A percentile compares a stretch with the other conserved stretches of the same genome.
phyloP scores from a whole-genome alignment of 2,113 vertebrate genomes.

The Aegotheles bennettii region DNA sequence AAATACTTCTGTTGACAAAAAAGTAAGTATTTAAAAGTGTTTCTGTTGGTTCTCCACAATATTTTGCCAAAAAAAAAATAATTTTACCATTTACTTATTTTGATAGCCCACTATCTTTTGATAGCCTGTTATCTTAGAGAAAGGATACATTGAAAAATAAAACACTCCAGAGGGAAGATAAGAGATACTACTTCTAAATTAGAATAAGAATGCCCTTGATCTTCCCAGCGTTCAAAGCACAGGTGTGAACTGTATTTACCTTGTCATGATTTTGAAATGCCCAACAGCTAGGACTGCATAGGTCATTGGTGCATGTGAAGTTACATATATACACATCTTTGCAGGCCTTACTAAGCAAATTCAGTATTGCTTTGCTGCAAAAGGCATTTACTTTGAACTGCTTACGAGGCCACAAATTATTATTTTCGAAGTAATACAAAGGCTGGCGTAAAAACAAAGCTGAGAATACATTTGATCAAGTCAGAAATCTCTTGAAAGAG shows the following conservation, averaged over 20 bases:
- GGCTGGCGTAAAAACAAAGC: background rate
- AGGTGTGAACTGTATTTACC: rapidly evolving
- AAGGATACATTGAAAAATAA: background rate
- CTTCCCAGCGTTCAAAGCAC: background rate
- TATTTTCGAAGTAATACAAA: background rate
- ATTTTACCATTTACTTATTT: background rate
- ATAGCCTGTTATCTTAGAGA: background rate
- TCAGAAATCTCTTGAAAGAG: background rate
- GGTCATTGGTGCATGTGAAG: background rate
- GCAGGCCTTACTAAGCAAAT: background rate
- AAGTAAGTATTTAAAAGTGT: background rate
- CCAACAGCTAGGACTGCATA: background rate
- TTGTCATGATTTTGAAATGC: background rate
- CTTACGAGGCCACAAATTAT: background rate
- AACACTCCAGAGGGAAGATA: background rate
- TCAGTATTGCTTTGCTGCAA: background rate
- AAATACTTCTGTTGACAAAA: background rate
- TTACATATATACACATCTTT: background rate
- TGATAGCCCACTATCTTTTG: too few species aligned
- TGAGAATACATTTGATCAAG: background rate
- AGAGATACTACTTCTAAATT: background rate
- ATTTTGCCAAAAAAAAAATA: background rate
- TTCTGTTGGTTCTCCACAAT: background rate
- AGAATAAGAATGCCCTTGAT: background rate
- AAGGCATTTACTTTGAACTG: background rate